Base-by-base conservation (phyloP, 1,140 invertebrate species). In the Pseudomyrmex dendroicus region DNA sequence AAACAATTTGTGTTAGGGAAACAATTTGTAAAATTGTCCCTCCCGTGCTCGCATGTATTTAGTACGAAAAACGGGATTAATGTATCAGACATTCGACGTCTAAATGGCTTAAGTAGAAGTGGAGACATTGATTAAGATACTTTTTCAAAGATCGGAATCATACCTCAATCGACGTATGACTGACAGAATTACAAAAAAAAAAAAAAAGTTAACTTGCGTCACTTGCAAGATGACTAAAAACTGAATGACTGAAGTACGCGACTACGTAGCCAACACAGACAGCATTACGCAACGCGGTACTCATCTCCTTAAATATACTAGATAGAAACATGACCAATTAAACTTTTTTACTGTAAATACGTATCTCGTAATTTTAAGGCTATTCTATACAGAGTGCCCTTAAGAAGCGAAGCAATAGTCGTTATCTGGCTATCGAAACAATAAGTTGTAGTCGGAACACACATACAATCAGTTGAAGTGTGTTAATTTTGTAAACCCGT, bases 341-440 rank as follows among this genome's bases (percentile, higher is more conserved):
- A 93, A 91, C 90, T 93, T 94, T 94, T 94, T 94, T 93, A 94
- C 93, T 94, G 93, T 94, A 94, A 93, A 94, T 94, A 94, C 90
- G 91, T 91, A 92, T 91, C 89, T 92, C 91, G 91, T 93, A 92
- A 93, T 94, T 93, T 93, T 90, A 86, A 93, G 92, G 85, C 90
- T 89, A 84, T 92, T 94, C 88, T 91, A 92, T 92, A 91, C 92
- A 94, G 93, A 92, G 86, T 93, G 89, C 73, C 90, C 91, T 90
- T 73, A 89, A 84, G 12, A 77, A 90, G 12, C 46, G 48, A 85
- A 88, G 12, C 57, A 77, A 64, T 61, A 66, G 15, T 87, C 63
- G n/a, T 44, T 44, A 80, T 78, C 46, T 17, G 46, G 64, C 59
- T 35, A 25, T 59, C 35, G 68, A 73, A 15, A 10, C 35, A 77